Base-by-base conservation (phyloP, 2,888 invertebrate species). In the Metopia argyrocephala region DNA sequence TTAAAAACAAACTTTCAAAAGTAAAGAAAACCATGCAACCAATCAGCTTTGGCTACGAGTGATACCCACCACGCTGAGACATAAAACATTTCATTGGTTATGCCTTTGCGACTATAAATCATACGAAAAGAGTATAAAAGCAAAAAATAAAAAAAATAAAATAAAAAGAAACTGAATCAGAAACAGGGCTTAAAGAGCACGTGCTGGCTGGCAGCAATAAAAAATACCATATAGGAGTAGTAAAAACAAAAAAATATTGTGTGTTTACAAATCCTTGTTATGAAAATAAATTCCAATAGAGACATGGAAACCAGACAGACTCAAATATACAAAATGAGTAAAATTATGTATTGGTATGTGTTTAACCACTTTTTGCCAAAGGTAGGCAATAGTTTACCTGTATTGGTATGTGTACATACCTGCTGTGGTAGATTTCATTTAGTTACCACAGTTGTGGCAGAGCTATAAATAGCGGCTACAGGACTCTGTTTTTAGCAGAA, bases 381-480 rank as follows among this genome's bases (percentile, higher is more conserved):
- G 75, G 78, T 71, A 86, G 86, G 82, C 21, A 68, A 65, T 27
- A 57, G 54, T 65, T 78, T 82, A 83, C 83, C 84, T 85, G 84
- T 79, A 48, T 79, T 71, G 25, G 75, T 69, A 59, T n/a, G n/a
- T n/a, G n/a, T n/a, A n/a, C n/a, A n/a, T 84, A 84, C 64, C 82
- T 82, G 84, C 66, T 59, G 85, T 86, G 87, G 86, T 87, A 84
- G 86, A 68, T 84, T 85, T 78, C 27, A 28, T 31, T 64, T 48
- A 80, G n/a, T 78, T 75, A 78, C 75, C 83, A 78, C 79, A 70
- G 25, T 64, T 12, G 12, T 48, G 50, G 73, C 76, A 74, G 69
- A 69, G 84, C 83, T 89, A 88, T 89, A 88, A 89, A 88, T 88
- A 89, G 38, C 81, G 70, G 82, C 52, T 78, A 48, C 84, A 87